Evolutionary conservation across 2,888 invertebrate species (phyloP).

Genomic region (Pristionchus fissidentatus): DNA sequence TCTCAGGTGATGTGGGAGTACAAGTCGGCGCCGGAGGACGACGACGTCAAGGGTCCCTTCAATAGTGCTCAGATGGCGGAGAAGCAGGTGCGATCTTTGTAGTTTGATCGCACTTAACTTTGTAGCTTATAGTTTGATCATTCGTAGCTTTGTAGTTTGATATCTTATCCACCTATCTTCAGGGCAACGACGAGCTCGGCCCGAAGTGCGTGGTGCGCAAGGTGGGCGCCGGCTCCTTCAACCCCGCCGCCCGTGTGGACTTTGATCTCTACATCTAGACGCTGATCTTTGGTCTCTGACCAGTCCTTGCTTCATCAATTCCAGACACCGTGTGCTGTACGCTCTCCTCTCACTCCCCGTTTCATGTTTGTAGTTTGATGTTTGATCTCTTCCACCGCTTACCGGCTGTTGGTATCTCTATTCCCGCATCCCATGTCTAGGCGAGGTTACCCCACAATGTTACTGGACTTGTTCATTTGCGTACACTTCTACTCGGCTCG

Average conservation of each 20-base stretch:
- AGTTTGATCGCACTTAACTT: neutral
- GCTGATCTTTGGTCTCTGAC: neutral
- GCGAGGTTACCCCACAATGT: too few relatives aligned
- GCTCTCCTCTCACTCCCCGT: neutral
- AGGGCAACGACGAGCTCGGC: conserved; percentile 57
- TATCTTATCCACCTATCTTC: too few relatives aligned
- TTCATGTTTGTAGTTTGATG: neutral
- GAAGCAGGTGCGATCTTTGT: conserved; percentile 26
- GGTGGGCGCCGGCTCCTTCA: conserved; percentile 60
- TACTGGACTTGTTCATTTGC: too few relatives aligned
- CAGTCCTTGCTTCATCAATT: neutral
- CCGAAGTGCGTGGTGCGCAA: conserved; percentile 62
- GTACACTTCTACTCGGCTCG: too few relatives aligned
- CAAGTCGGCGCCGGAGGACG: conserved; percentile 56
- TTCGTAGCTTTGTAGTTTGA: neutral
- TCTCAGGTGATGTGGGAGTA: conserved; percentile 66
- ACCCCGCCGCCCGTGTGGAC: conserved; percentile 67
- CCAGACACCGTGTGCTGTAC: neutral
- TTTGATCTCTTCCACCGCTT: neutral
- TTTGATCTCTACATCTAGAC: conserved; percentile 66
- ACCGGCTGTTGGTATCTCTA: too few relatives aligned
- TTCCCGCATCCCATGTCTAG: too few relatives aligned
- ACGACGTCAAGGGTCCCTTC: conserved; percentile 59
- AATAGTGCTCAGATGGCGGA: conserved; percentile 59
- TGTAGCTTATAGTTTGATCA: neutral